A percentile compares a stretch with the other conserved stretches of the same genome.
These are phyloP conservation scores for Sepiola atlantica DNA, from an alignment of 2,888 invertebrate species.

Conservation along the genomic window DNA sequence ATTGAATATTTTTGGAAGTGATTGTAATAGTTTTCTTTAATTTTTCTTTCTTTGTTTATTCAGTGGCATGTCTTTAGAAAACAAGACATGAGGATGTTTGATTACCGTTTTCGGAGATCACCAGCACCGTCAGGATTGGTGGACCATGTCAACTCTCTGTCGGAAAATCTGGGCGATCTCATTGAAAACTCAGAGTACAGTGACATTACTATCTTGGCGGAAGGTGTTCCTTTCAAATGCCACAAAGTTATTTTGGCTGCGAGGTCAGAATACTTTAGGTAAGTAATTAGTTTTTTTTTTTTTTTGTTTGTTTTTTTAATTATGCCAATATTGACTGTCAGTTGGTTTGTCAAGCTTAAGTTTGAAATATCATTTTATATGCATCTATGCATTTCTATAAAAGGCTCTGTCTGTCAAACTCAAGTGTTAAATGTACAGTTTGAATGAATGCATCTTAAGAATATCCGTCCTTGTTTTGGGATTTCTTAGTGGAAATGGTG, in stretches of 20 bases:
- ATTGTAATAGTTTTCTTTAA: neutral
- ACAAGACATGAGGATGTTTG: slow-evolving; percentile 65
- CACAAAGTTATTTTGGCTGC: slow-evolving; percentile 93
- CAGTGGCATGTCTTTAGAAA: neutral
- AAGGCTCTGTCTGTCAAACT: too few species aligned
- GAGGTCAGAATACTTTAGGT: slow-evolving; percentile 96
- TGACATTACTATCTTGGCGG: slow-evolving; percentile 91
- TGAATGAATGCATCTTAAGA: too few species aligned
- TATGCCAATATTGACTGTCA: too few species aligned
- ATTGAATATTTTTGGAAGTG: neutral
- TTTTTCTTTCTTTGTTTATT: neutral
- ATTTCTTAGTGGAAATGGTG: too few species aligned
- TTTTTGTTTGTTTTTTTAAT: neutral
- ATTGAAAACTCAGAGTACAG: slow-evolving; percentile 91
- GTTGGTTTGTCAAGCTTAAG: too few species aligned
- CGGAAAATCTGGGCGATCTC: slow-evolving; percentile 87
- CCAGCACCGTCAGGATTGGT: slow-evolving; percentile 79
- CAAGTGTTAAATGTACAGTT: too few species aligned
- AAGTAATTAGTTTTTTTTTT: slow-evolving; percentile 73
- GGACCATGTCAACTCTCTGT: slow-evolving; percentile 84
- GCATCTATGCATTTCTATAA: too few species aligned
- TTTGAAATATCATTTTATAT: too few species aligned
- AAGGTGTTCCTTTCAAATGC: slow-evolving; percentile 82
- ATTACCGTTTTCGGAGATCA: slow-evolving; percentile 72
- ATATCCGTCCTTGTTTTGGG: too few species aligned